Evolutionary conservation across 2,888 invertebrate species (phyloP).

Genomic region (Galerucella calmariensis): DNA sequence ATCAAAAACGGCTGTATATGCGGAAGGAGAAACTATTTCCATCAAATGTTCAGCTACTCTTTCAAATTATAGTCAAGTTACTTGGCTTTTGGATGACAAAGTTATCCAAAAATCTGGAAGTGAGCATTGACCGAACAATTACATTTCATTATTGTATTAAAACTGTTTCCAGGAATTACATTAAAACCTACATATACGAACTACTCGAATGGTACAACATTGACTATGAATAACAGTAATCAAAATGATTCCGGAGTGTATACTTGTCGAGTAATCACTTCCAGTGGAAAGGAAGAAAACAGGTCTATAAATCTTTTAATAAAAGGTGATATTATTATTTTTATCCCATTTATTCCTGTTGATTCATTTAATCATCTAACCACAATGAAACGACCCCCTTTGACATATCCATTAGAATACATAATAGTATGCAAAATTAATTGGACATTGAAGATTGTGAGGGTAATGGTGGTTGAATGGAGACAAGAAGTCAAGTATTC

Average conservation of each 20-base stretch:
- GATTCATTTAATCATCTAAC: too few species aligned
- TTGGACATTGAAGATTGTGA: too few species aligned
- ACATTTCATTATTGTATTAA: neutral
- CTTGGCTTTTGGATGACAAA: slow-evolving; percentile 63
- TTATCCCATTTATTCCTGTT: neutral
- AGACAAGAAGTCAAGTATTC: too few species aligned
- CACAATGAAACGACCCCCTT: too few species aligned
- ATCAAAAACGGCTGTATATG: slow-evolving; percentile 55
- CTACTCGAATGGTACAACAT: slow-evolving; percentile 47
- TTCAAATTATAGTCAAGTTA: slow-evolving; percentile 67
- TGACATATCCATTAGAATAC: too few species aligned
- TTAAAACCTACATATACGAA: slow-evolving; percentile 44
- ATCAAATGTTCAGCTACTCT: slow-evolving; percentile 71
- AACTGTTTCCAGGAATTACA: slow-evolving; percentile 26
- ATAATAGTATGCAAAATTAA: too few species aligned
- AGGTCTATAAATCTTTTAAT: slow-evolving; percentile 25
- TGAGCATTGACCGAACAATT: slow-evolving; percentile 39
- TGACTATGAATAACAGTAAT: slow-evolving; percentile 46
- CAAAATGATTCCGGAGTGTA: slow-evolving; percentile 49
- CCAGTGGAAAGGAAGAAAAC: neutral
- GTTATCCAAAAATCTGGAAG: slow-evolving; percentile 25
- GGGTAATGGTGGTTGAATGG: too few species aligned
- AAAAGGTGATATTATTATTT: slow-evolving; percentile 39
- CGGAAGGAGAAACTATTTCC: slow-evolving; percentile 69
- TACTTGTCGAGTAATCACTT: slow-evolving; percentile 43